Evolutionary conservation across 1,140 invertebrate species (phyloP), one percentile per base, ranked within the genome.

Genomic region (Neodiprion fabricii): DNA sequence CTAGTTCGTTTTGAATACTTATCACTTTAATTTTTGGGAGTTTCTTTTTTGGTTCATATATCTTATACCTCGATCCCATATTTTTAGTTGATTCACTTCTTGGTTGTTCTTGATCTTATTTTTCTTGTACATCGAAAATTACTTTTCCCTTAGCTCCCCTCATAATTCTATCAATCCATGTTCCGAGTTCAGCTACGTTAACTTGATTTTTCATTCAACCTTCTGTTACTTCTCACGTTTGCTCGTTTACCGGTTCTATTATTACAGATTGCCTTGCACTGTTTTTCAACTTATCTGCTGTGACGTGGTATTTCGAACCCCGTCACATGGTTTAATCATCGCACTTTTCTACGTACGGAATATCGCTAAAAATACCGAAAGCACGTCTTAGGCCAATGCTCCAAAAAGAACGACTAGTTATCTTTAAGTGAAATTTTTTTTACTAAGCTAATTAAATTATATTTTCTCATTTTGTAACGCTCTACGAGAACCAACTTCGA

Each of bases 11-110:
- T 11, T 76, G 65, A 48, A 73, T 70, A 17, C 49, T 67, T 5
- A 73, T 70, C 12, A 76, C 70, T 17, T 76, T 76, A n/a, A 76
- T 0, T 48, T 73, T 73, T 9, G 75, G 71, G 17, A 47, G 23
- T n/a, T 69, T 73, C 72, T 70, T 73, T 21, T 65, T 67, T 10
- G 72, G 21, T 9, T 61, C 14, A 40, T n/a, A 50, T 8, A 73
- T 70, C 9, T 73, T 49, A 48, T 50, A 76, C 12, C 70, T 65
- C 48, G 68, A 12, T 40, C 71, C 75, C 67, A 76, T 28, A 49
- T 70, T 72, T 47, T 69, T 73, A 72, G 72, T 48, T 9, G 72
- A n/a, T 53, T 69, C 71, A 12, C 40, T 40, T 9, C 14, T 61
- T 23, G 72, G 48, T 47, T n/a, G 48, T 65, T 76, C 49, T 72